Conservation (phyloP, 2,113 vertebrate genomes). For the Salvelinus fontinalis region DNA sequence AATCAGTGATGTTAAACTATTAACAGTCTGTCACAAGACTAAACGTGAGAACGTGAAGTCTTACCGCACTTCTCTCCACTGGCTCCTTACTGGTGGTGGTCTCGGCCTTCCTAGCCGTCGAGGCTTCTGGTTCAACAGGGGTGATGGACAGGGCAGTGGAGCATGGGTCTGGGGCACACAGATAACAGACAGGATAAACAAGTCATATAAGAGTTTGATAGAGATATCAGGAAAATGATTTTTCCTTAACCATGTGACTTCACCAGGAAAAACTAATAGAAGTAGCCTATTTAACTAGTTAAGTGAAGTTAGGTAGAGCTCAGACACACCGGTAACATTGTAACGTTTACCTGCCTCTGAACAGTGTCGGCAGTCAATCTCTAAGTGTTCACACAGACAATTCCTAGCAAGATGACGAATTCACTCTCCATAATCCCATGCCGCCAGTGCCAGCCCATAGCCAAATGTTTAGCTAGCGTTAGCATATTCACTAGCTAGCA, state of each 20-base stretch:
- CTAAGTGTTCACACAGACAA: no score
- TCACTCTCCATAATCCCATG: no score
- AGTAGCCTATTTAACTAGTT: background rate
- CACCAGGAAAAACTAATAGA: background rate
- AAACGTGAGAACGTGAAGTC: background rate
- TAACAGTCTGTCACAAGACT: no score
- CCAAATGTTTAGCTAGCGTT: no score
- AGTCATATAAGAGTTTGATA: background rate
- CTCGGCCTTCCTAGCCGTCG: constrained; percentile 83
- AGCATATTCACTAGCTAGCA: no score
- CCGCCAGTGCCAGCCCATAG: no score
- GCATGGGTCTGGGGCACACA: constrained; percentile 73
- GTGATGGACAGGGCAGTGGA: constrained; percentile 86
- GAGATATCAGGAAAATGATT: background rate
- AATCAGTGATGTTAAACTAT: background rate
- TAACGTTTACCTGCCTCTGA: no score
- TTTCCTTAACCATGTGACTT: no score
- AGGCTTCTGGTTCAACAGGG: constrained; percentile 83
- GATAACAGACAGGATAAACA: constrained; percentile 15
- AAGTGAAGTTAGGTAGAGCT: no score
- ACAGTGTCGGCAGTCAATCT: no score
- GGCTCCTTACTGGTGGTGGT: constrained; percentile 82
- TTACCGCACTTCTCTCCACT: constrained; percentile 79
- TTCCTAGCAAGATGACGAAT: no score
- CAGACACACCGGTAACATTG: no score